These are phyloP conservation scores for Leptinotarsa undecemlineata DNA, from an alignment of 1,140 invertebrate genomes.

Conservation along the genomic window DNA sequence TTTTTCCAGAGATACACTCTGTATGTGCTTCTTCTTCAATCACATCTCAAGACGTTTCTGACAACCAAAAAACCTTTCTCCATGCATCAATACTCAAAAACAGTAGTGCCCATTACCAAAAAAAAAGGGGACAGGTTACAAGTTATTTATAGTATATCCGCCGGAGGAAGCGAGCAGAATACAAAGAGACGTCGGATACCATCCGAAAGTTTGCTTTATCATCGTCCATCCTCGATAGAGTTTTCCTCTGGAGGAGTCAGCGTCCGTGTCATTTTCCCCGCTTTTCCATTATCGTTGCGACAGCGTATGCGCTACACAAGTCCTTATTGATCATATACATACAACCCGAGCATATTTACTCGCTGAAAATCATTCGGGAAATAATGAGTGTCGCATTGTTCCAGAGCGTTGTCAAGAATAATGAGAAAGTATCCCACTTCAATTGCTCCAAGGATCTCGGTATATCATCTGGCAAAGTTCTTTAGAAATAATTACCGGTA, in stretches of 20 bases:
- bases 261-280: neutral
- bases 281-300: neutral
- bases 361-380: neutral
- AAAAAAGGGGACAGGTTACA: neutral
- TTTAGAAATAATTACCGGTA: too few species aligned
- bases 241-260: neutral
- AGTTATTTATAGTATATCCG: neutral
- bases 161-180: neutral
- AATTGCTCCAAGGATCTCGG: neutral
- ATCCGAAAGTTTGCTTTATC: neutral
- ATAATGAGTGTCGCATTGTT: neutral
- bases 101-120: neutral
- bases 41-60: too few species aligned
- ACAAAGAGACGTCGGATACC: neutral
- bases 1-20: too few species aligned
- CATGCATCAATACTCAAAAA: neutral
- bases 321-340: conserved; percentile 2
- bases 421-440: neutral
- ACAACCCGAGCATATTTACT: neutral
- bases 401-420: neutral
- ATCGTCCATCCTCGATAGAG: too few species aligned
- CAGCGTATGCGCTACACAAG: neutral
- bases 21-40: too few species aligned
- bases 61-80: too few species aligned
- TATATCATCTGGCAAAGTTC: neutral